A percentile compares a stretch with the other conserved stretches of the same genome.
Conservation (phyloP, 2,888 invertebrate genomes). For the Drosophila borealis region DNA sequence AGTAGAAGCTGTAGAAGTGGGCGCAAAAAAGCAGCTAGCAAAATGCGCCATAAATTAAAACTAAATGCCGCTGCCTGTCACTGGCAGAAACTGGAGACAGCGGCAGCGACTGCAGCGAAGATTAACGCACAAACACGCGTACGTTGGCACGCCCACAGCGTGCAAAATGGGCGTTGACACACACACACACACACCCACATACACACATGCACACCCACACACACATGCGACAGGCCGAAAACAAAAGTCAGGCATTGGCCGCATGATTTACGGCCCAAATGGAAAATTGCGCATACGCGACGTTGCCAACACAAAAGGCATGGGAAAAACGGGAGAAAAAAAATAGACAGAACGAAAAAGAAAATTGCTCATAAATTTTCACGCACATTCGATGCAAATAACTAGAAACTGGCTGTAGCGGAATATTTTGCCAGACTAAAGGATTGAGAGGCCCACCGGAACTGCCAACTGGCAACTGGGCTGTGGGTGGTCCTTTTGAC, state of each 20-base stretch:
- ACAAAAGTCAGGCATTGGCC: constrained; percentile 75
- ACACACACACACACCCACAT: constrained; percentile 29
- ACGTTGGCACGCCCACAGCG: constrained; percentile 48
- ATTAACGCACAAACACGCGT: constrained; percentile 64
- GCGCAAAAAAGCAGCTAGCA: constrained; percentile 49
- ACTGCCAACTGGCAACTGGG: neutral
- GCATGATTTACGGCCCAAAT: constrained; percentile 73
- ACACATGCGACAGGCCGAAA: constrained; percentile 52
- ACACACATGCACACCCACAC: constrained; percentile 29
- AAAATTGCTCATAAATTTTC: constrained; percentile 59
- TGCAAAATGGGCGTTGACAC: constrained; percentile 52
- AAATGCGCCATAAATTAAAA: constrained; percentile 79
- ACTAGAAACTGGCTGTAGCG: constrained; percentile 28
- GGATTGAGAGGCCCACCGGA: constrained; percentile 34
- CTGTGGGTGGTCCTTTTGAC: constrained; percentile 60
- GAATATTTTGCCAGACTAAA: constrained; percentile 25
- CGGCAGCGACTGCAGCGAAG: constrained; percentile 70
- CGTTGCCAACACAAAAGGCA: constrained; percentile 36
- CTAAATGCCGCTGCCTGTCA: constrained; percentile 79
- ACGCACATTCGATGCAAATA: constrained; percentile 50
- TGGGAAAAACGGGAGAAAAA: neutral
- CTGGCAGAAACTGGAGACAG: constrained; percentile 66
- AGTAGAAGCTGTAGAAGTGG: constrained; percentile 7
- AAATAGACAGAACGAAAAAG: constrained; percentile 9
- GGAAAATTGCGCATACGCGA: constrained; percentile 78